Base-by-base conservation (phyloP, 1,140 invertebrate species). In the Philaenus spumarius region DNA sequence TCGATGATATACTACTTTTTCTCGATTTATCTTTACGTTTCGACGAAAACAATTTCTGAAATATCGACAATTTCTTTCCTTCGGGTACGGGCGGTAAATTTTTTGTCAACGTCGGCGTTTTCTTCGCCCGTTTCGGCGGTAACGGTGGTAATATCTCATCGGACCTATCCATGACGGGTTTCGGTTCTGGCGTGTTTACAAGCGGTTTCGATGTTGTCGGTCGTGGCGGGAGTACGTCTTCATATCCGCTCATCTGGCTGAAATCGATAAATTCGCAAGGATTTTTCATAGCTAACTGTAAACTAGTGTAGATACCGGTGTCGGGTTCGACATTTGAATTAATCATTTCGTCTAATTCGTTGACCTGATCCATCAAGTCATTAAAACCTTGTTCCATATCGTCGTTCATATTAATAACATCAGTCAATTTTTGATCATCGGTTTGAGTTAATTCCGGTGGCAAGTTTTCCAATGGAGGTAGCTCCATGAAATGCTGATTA, bases 211-310 rank as follows among this genome's bases (percentile, higher is more conserved):
- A 63, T 56, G 64, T 71, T 69, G 63, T 72, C 69, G 37, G 75
- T 72, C 40, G 73, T 17, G 66, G 61, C n/a, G 65, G 65, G 34
- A 63, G 70, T 3, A 82, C 74, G 58, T 82, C 80, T 26, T 82
- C 80, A 58, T 83, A 81, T 34, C 77, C 77, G 56, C 76, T 73
- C 1, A 77, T 72, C 17, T 68, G 53, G 2, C 71, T 68, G n/a
- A 65, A 24, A 67, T 80, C 75, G 50, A 75, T 65, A 23, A 87
- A 79, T 6, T 80, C 66, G 1, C 89, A 69, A 0, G 89, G 89
- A 74, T 92, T 90, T 73, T 87, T 90, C 78, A 91, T 92, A 0
- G 90, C 90, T 67, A 90, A 77, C 68, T 91, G 89, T 42, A 92
- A 71, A 67, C 88, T 91, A 0, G 86, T 86, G 60, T 92, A 91